Evolutionary conservation across 2,797 vertebrate species (phyloP).

Genomic region (Perodicticus potto): DNA sequence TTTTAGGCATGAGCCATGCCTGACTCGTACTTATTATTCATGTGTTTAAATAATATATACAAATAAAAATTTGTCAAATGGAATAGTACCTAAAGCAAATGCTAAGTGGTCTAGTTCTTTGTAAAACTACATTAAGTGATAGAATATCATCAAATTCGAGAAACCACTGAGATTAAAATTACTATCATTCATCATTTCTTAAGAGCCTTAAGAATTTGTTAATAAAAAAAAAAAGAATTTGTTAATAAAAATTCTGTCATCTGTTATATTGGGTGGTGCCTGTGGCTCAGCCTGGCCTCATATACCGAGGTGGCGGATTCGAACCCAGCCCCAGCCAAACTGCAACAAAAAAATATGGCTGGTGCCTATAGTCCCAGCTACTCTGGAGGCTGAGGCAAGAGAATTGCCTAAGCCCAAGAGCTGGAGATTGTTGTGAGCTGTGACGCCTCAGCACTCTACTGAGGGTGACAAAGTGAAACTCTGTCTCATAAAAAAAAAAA

Average conservation of each 20-base stretch:
- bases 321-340: too few relatives aligned
- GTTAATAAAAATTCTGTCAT: background rate
- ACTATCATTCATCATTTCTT: constrained; percentile 39
- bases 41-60: background rate
- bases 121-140: constrained; percentile 28
- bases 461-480: too few relatives aligned
- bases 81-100: constrained; percentile 28
- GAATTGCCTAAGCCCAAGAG: too few relatives aligned
- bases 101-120: constrained; percentile 15
- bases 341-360: too few relatives aligned
- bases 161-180: constrained; percentile 40
- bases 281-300: too few relatives aligned
- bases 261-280: too few relatives aligned
- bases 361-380: too few relatives aligned
- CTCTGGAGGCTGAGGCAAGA: too few relatives aligned
- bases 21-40: background rate
- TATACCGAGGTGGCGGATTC: too few relatives aligned
- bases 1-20: background rate
- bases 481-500: background rate
- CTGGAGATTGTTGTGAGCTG: too few relatives aligned
- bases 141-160: constrained; percentile 32
- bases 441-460: too few relatives aligned
- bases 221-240: constrained; percentile 40
- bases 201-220: constrained; percentile 39
- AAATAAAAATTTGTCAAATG: constrained; percentile 30